These are phyloP conservation scores for Pygoscelis adeliae DNA, from an alignment of 2,113 vertebrate genomes.

Conservation along the genomic window DNA sequence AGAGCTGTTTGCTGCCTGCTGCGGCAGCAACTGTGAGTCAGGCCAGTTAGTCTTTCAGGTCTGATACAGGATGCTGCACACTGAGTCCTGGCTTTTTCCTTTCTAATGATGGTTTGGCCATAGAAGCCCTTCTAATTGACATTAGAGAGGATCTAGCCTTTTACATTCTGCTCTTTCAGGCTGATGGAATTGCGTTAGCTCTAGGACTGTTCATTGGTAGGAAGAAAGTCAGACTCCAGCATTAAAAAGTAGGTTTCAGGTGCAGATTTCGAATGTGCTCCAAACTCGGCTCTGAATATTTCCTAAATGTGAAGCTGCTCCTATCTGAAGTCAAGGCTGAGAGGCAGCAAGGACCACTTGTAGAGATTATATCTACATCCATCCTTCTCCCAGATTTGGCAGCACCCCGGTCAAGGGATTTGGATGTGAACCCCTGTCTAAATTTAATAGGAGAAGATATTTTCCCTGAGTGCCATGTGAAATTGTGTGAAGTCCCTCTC, in stretches of 20 bases:
- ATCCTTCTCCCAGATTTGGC: neutral
- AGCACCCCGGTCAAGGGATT: neutral
- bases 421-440: neutral
- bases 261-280: neutral
- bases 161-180: neutral
- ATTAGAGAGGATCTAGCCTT: neutral
- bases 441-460: neutral
- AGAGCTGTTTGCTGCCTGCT: neutral
- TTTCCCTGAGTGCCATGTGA: neutral
- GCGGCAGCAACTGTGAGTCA: neutral
- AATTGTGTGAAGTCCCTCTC: neutral
- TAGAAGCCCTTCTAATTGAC: neutral
- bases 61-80: neutral
- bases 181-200: neutral
- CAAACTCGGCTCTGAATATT: neutral
- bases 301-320: neutral
- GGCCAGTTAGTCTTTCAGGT: neutral
- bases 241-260: neutral
- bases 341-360: neutral
- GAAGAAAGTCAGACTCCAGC: neutral
- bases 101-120: neutral
- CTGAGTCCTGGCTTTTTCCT: neutral
- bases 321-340: neutral
- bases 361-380: neutral
- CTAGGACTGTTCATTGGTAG: neutral